Percentiles rank a stretch among this genome's conserved stretches.
Evolutionary conservation across 2,888 invertebrate genomes (phyloP).

Genomic region (Acrobasis repandana): DNA sequence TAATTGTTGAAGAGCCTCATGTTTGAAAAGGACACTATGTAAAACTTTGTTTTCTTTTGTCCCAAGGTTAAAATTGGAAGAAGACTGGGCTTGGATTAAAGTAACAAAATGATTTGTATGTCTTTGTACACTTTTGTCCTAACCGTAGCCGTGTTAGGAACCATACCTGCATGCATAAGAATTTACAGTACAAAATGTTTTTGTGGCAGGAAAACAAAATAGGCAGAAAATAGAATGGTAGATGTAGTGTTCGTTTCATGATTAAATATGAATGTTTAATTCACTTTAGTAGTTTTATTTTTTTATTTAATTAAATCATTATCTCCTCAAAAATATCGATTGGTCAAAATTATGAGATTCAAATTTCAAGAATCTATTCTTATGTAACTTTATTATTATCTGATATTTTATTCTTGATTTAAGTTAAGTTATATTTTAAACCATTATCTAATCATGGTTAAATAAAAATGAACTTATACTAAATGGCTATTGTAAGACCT

Average conservation of each 20-base stretch:
- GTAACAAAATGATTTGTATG: slow-evolving; percentile 53
- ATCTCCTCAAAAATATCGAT: too few relatives aligned
- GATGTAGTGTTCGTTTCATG: slow-evolving; percentile 19
- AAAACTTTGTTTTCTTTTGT: slow-evolving; percentile 58
- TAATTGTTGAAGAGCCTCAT: slow-evolving; percentile 60
- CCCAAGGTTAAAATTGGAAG: slow-evolving; percentile 44
- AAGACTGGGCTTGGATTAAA: slow-evolving; percentile 20
- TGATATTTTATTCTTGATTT: too few relatives aligned
- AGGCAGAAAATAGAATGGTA: slow-evolving; percentile 40
- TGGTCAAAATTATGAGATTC: background rate
- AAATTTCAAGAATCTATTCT: background rate
- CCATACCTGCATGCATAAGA: slow-evolving; percentile 41
- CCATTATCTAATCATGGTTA: too few relatives aligned
- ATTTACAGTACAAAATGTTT: slow-evolving; percentile 37
- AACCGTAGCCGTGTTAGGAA: slow-evolving; percentile 46
- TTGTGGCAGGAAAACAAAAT: slow-evolving; percentile 34
- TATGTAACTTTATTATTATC: too few relatives aligned
- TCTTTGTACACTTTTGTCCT: slow-evolving; percentile 48
- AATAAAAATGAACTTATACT: too few relatives aligned
- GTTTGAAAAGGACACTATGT: slow-evolving; percentile 45
- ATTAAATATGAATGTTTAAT: background rate
- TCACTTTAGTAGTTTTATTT: background rate
- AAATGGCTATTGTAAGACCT: too few relatives aligned
- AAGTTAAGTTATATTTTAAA: too few relatives aligned
- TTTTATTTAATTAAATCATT: background rate